These are phyloP conservation scores for Conistra vaccinii DNA, from an alignment of 2,888 invertebrate species.

Conservation along the genomic window DNA sequence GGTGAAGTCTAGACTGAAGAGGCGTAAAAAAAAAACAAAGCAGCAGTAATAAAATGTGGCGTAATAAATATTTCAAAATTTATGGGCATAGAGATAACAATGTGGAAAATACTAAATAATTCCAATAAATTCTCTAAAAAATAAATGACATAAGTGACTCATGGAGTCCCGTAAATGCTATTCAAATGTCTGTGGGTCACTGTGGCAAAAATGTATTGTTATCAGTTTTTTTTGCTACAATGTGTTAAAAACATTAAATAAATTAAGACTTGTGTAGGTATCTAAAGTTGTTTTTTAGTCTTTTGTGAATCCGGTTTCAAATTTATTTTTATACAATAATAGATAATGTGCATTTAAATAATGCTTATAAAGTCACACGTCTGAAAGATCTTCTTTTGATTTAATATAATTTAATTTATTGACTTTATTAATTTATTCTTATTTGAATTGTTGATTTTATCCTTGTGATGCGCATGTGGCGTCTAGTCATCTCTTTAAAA, in stretches of 20 bases:
- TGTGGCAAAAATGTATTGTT: conserved; percentile 31
- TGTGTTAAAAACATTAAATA: conserved; percentile 26
- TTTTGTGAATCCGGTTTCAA: conserved; percentile 46
- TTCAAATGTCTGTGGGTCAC: conserved; percentile 64
- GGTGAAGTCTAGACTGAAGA: conserved; percentile 60
- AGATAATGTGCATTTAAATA: conserved; percentile 33
- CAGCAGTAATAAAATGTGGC: conserved; percentile 20
- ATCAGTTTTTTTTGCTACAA: conserved; percentile 16
- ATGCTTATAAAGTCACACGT: conserved; percentile 20
- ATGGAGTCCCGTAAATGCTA: conserved; percentile 60
- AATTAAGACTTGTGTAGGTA: conserved; percentile 24
- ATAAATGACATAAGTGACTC: conserved; percentile 68
- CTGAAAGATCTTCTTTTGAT: conserved; percentile 14
- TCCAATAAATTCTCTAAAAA: conserved; percentile 55
- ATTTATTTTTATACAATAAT: conserved; percentile 19
- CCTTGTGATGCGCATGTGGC: conserved; percentile 22
- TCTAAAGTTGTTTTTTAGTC: conserved; percentile 23
- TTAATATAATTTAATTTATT: conserved; percentile 22
- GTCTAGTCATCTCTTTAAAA: not conserved
- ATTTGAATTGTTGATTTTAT: conserved; percentile 53
- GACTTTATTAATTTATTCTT: too few species aligned
- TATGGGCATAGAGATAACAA: conserved; percentile 24
- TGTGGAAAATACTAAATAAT: conserved; percentile 34
- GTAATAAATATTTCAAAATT: conserved; percentile 31
- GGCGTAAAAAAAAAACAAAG: conserved; percentile 49